These are phyloP conservation scores for Odontesthes bonariensis DNA, from an alignment of 2,113 vertebrate genomes.

Conservation along the genomic window DNA sequence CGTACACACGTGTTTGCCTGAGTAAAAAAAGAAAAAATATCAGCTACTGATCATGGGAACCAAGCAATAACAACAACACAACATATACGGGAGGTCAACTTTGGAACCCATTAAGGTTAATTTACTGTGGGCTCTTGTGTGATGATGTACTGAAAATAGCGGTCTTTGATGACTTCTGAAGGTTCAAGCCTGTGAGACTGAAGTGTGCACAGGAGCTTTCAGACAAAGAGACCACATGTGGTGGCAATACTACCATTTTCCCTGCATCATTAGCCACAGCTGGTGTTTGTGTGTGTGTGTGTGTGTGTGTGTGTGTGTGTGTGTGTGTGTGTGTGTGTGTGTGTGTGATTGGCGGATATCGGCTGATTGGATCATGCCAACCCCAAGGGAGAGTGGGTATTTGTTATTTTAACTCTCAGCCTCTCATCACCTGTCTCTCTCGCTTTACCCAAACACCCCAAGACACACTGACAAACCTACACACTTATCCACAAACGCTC, in stretches of 20 bases:
- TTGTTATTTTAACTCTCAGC: conserved; percentile 68
- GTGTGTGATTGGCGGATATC: conserved; percentile 20
- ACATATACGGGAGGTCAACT: not conserved
- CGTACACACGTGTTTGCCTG: too few species aligned
- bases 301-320: conserved; percentile 21
- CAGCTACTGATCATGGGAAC: not conserved
- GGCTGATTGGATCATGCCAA: conserved; percentile 70
- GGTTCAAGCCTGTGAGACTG: conserved; percentile 41
- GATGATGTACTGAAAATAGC: conserved; percentile 41
- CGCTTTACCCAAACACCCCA: conserved; percentile 14
- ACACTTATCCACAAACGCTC: not conserved
- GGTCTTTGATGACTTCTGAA: conserved; percentile 45
- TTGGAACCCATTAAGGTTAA: conserved; percentile 3
- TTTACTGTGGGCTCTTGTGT: conserved; percentile 15
- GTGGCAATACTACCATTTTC: conserved; percentile 53
- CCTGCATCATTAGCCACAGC: conserved; percentile 76
- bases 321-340: conserved; percentile 20
- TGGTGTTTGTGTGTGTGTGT: conserved; percentile 38
- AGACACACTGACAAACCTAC: conserved; percentile 2
- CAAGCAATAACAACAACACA: not conserved
- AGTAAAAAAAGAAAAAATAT: not conserved
- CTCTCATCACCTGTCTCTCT: conserved; percentile 45
- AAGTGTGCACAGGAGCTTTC: conserved; percentile 55
- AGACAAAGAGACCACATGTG: conserved; percentile 77
- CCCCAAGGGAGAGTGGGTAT: conserved; percentile 55